These are phyloP conservation scores for Pandion haliaetus DNA, from an alignment of 2,113 vertebrate genomes.

Conservation along the genomic window DNA sequence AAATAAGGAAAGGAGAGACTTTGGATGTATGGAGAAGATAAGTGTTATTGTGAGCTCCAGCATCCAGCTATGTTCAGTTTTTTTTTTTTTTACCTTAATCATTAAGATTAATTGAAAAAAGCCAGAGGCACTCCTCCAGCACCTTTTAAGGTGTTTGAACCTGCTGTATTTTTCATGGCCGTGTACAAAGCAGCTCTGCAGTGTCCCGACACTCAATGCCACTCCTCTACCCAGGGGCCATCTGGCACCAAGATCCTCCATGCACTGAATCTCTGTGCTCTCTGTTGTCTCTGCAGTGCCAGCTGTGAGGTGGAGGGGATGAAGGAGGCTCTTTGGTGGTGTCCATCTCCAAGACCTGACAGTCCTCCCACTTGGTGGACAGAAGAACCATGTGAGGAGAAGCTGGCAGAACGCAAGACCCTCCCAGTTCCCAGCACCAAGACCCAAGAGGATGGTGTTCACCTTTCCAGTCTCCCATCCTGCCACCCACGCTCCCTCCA, in stretches of 20 bases:
- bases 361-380: no score
- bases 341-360: not conserved
- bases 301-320: no score
- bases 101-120: not conserved
- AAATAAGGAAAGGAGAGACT: not conserved
- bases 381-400: not conserved
- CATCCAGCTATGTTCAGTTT: not conserved
- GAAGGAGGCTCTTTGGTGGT: not conserved
- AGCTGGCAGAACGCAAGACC: not conserved
- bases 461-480: not conserved
- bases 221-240: not conserved
- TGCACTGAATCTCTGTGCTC: rapidly evolving
- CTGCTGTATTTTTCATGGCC: not conserved
- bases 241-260: not conserved
- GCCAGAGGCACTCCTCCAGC: not conserved
- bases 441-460: rapidly evolving
- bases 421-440: not conserved
- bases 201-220: rapidly evolving
- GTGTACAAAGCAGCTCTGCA: not conserved
- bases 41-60: not conserved
- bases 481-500: rapidly evolving
- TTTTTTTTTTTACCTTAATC: not conserved
- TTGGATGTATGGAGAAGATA: not conserved
- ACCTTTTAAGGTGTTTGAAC: not conserved
- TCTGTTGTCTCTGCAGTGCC: not conserved